Evolutionary conservation across 2,113 vertebrate genomes (phyloP).

Genomic region (Cervus canadensis): DNA sequence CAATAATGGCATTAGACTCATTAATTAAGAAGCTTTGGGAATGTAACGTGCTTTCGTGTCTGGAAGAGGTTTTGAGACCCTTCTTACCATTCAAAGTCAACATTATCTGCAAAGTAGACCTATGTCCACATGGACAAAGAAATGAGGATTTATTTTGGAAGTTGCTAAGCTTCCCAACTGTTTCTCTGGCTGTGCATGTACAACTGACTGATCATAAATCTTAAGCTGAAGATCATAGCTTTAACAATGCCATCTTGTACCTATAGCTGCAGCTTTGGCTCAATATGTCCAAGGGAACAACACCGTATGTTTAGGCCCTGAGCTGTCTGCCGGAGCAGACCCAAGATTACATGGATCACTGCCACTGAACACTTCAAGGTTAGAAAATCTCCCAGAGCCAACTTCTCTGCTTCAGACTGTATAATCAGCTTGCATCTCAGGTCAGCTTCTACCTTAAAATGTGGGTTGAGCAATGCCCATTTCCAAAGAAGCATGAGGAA

Average conservation of each 20-base stretch:
- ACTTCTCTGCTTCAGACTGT: neutral
- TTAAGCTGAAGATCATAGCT: neutral
- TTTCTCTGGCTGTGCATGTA: neutral
- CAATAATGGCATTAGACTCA: neutral
- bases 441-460: neutral
- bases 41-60: neutral
- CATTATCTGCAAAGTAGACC: neutral
- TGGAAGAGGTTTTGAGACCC: neutral
- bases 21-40: neutral
- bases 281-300: neutral
- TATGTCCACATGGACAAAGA: neutral
- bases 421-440: neutral
- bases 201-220: neutral
- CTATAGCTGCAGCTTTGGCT: neutral
- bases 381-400: neutral
- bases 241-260: neutral
- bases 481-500: slow-evolving; percentile 20
- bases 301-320: neutral
- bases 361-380: neutral
- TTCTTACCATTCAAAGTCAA: neutral
- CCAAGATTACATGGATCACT: too few relatives aligned
- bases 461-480: neutral
- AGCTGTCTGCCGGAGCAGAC: neutral
- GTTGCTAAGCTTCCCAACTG: neutral
- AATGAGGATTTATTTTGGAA: neutral